A percentile compares a stretch with the other conserved stretches of the same genome.
Conservation (phyloP, 2,888 invertebrate species). For the Sesia apiformis region DNA sequence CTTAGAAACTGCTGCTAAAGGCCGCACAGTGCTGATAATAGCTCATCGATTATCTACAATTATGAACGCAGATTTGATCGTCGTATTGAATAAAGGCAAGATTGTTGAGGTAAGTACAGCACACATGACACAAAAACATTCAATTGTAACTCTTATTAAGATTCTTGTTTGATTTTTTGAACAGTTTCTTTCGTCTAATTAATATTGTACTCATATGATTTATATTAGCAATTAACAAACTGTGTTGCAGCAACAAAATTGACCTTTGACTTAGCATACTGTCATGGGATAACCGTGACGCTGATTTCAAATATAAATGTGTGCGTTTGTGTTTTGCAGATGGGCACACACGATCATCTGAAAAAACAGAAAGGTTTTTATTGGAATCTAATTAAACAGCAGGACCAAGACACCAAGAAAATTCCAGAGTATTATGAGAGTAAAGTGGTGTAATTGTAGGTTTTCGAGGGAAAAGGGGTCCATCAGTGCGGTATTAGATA, state of each 20-base stretch:
- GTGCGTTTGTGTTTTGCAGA: conserved; percentile 63
- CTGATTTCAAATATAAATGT: too few relatives aligned
- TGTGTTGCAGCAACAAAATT: background rate
- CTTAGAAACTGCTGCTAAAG: conserved; percentile 85
- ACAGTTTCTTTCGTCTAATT: too few relatives aligned
- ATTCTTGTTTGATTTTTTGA: background rate
- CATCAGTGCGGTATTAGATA: too few relatives aligned
- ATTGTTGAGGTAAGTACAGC: conserved; percentile 87
- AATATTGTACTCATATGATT: too few relatives aligned
- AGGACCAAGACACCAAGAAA: conserved; percentile 66
- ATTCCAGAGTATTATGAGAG: conserved; percentile 30
- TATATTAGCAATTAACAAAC: too few relatives aligned
- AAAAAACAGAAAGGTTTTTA: conserved; percentile 87
- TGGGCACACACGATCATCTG: conserved; percentile 88
- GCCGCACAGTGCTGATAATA: conserved; percentile 94
- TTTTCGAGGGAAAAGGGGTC: too few relatives aligned
- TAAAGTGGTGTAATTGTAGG: background rate
- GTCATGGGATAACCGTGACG: too few relatives aligned
- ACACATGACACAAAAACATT: too few relatives aligned
- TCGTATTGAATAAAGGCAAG: conserved; percentile 88
- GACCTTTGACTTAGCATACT: background rate
- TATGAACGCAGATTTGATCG: conserved; percentile 92
- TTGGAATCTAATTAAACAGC: conserved; percentile 87
- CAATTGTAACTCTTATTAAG: background rate
- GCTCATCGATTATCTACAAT: conserved; percentile 96